Conservation (phyloP, 1,140 invertebrate species). For the Scylla paramamosain region DNA sequence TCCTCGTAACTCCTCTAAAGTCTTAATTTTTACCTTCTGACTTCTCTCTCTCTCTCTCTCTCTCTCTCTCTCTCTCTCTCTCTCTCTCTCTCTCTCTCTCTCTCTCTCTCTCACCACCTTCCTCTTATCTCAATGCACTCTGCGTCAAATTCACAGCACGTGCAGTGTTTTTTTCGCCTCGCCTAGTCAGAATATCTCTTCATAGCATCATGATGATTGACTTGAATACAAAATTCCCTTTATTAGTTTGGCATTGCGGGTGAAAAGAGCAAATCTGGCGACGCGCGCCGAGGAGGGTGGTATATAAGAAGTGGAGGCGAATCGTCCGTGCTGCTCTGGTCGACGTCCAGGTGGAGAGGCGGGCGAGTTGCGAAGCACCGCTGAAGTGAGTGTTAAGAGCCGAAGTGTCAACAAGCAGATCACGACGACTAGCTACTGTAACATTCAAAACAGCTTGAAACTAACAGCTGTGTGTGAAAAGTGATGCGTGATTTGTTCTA, state of each 20-base stretch:
- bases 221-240: not conserved
- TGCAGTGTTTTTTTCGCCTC: too few species aligned
- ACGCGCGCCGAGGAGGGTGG: not conserved
- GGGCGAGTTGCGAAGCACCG: not conserved
- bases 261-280: not conserved
- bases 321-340: not conserved
- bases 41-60: too few species aligned
- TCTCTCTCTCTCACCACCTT: constrained; percentile 40
- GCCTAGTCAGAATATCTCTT: too few species aligned
- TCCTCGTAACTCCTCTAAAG: too few species aligned
- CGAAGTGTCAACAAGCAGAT: too few species aligned
- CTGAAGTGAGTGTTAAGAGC: not conserved
- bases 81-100: constrained; percentile 36
- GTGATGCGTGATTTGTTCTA: not conserved
- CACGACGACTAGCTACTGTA: too few species aligned
- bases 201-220: not conserved
- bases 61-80: not conserved
- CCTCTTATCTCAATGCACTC: not conserved
- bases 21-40: too few species aligned
- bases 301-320: not conserved
- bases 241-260: not conserved
- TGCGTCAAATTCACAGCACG: too few species aligned
- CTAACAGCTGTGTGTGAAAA: not conserved
- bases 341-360: not conserved
- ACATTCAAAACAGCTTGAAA: too few species aligned